Percentiles rank a stretch among this genome's conserved stretches.
Evolutionary conservation across 2,113 vertebrate genomes (phyloP).

Genomic region (Anoura caudifer): DNA sequence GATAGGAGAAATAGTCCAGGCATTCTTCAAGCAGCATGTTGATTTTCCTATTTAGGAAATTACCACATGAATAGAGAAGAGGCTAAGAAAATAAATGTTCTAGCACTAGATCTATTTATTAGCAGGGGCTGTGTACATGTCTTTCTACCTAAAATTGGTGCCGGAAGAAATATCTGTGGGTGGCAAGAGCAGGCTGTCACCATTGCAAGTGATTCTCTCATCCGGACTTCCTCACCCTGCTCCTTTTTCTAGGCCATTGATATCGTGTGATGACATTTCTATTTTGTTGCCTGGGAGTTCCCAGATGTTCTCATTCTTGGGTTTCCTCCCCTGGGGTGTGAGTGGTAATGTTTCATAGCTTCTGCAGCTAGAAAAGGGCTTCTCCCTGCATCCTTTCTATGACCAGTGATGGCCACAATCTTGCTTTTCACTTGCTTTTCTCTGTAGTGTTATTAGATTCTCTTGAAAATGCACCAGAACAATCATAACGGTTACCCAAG

Average conservation of each 20-base stretch:
- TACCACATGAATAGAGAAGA: background rate
- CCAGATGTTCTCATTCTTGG: conserved; percentile 37
- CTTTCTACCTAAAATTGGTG: background rate
- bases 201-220: background rate
- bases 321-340: background rate
- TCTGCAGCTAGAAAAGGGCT: background rate
- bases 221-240: background rate
- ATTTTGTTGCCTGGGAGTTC: background rate
- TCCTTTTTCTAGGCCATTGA: background rate
- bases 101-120: background rate
- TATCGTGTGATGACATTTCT: conserved; percentile 51
- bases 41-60: background rate
- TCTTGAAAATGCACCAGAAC: background rate
- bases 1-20: background rate
- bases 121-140: background rate
- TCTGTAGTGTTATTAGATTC: background rate
- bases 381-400: background rate
- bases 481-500: background rate
- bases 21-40: background rate
- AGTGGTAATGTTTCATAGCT: background rate
- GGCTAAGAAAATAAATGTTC: background rate
- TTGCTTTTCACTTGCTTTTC: background rate
- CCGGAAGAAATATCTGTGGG: background rate
- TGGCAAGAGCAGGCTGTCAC: background rate
- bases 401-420: background rate